Evolutionary conservation across 53 echinoderm and acorn worm species (phyloP).

Genomic region (Henricia sp.): DNA sequence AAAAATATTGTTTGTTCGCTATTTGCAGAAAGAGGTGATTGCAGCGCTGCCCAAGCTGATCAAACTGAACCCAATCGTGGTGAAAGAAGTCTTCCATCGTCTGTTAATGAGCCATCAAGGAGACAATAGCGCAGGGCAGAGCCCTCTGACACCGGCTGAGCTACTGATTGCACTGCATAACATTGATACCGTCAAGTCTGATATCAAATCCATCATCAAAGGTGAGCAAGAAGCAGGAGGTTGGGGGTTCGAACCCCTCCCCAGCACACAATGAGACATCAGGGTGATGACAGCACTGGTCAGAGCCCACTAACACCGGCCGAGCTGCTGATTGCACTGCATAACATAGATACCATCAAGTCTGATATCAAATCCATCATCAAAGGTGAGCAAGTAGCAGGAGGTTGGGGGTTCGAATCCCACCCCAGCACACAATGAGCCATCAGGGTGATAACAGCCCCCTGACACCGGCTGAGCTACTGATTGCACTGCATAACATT

Average conservation of each 20-base stretch:
- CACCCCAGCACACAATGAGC: no score
- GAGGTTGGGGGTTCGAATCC: no score
- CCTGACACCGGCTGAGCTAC: constrained; percentile 92
- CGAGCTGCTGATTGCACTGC: constrained; percentile 90
- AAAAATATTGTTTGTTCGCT: no score
- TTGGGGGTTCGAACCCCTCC: no score
- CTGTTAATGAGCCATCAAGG: constrained; percentile 97
- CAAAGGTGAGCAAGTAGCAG: constrained; percentile 91
- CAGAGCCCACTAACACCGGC: constrained; percentile 98
- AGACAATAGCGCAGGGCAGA: constrained; percentile 92
- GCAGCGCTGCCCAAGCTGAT: constrained; percentile 96
- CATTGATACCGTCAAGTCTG: constrained; percentile 90
- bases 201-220: constrained; percentile 99
- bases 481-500: constrained; percentile 93
- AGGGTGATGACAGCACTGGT: constrained; percentile 90
- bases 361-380: constrained; percentile 99
- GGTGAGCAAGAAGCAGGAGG: no score
- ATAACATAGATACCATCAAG: constrained; percentile 90
- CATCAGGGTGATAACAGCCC: constrained; percentile 97
- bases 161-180: constrained; percentile 93
- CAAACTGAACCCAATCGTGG: constrained; percentile 96
- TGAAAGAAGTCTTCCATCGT: constrained; percentile 98
- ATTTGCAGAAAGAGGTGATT: constrained; percentile 92
- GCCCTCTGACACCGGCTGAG: constrained; percentile 95
- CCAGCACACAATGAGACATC: constrained; percentile 98